Conservation (phyloP, 2,888 invertebrate species). For the Catocala sponsa region DNA sequence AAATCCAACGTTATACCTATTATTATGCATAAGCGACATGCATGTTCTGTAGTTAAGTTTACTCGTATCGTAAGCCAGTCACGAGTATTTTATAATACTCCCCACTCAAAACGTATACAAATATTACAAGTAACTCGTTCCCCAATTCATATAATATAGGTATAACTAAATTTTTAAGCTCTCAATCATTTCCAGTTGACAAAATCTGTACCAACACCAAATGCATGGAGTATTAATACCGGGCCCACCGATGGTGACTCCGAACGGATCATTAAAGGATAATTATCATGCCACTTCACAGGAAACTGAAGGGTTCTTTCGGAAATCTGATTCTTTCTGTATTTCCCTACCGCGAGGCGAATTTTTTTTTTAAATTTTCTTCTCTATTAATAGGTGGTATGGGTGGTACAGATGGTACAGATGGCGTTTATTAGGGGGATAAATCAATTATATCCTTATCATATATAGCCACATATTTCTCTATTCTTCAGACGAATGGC, state of each 20-base stretch:
- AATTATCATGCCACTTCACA: slow-evolving; percentile 84
- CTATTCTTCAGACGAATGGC: not conserved
- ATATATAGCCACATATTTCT: not conserved
- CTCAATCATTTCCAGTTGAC: slow-evolving; percentile 17
- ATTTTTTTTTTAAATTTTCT: slow-evolving; percentile 59
- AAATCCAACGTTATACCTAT: too few species aligned
- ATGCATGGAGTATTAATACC: slow-evolving; percentile 81
- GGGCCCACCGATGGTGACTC: slow-evolving; percentile 75
- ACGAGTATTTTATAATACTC: too few species aligned
- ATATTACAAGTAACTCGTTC: too few species aligned
- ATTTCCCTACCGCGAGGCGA: slow-evolving; percentile 57
- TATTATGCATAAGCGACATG: too few species aligned
- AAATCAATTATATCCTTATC: slow-evolving; percentile 12
- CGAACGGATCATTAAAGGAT: slow-evolving; percentile 83
- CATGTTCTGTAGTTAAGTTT: too few species aligned
- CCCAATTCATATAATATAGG: too few species aligned
- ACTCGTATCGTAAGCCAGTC: too few species aligned
- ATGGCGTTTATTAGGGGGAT: slow-evolving; percentile 11
- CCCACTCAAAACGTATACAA: too few species aligned
- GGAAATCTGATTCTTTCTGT: slow-evolving; percentile 83
- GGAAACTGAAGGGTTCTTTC: slow-evolving; percentile 77
- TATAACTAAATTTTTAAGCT: not conserved
- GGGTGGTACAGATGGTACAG: slow-evolving; percentile 3
- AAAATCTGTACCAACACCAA: slow-evolving; percentile 66
- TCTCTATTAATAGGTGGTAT: slow-evolving; percentile 14